Percentiles rank a stretch among this genome's conserved stretches.
Conservation (phyloP, 2,113 vertebrate species). For the Patagioenas fasciata region DNA sequence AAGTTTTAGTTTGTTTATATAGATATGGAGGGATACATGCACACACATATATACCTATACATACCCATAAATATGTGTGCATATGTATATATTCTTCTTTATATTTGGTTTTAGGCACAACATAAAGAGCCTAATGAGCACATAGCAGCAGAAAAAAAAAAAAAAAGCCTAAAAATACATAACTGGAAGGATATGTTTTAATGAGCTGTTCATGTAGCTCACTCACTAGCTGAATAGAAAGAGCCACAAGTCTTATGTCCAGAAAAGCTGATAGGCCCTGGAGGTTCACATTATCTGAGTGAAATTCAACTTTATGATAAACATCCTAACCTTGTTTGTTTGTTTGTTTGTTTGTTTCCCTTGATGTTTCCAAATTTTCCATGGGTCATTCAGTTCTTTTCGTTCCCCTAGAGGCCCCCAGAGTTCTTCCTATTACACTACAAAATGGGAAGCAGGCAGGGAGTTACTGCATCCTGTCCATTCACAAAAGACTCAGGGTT, state of each 20-base stretch:
- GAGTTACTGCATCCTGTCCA: not conserved
- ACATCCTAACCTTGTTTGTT: not conserved
- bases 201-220: not conserved
- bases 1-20: not conserved
- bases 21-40: not conserved
- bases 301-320: not conserved
- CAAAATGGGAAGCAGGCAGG: not conserved
- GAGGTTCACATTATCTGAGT: not conserved
- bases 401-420: not conserved
- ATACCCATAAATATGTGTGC: not conserved
- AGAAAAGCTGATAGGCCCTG: not conserved
- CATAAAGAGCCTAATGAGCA: not conserved
- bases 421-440: not conserved
- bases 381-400: not conserved
- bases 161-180: not conserved
- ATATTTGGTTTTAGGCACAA: not conserved
- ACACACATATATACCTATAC: not conserved
- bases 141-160: not conserved
- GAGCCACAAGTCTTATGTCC: not conserved
- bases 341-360: not conserved
- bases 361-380: not conserved
- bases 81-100: not conserved
- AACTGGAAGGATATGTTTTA: not conserved
- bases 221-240: not conserved
- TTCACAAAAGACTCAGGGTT: not conserved